Evolutionary conservation across 2,113 vertebrate genomes (phyloP).

Genomic region (Sitta europaea): DNA sequence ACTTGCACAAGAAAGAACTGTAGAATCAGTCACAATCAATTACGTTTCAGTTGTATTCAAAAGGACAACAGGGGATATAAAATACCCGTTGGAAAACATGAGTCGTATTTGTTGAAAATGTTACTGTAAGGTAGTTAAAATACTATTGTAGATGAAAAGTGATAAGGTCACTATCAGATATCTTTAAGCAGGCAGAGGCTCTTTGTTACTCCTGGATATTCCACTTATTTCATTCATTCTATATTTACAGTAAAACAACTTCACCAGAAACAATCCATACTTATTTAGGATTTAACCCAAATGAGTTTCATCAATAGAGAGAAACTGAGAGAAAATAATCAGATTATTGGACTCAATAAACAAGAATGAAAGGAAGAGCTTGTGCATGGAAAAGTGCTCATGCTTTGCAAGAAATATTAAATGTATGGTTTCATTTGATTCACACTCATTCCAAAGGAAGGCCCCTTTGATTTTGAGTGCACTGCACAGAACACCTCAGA

Average conservation of each 20-base stretch:
- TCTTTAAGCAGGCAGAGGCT: not conserved
- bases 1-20: not conserved
- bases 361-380: not conserved
- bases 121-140: not conserved
- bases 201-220: not conserved
- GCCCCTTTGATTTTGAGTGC: not conserved
- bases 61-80: not conserved
- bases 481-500: not conserved
- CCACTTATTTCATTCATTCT: not conserved
- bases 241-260: not conserved
- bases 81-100: not conserved
- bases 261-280: not conserved
- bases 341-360: not conserved
- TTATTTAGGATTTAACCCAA: not conserved
- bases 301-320: not conserved
- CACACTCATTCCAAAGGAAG: not conserved
- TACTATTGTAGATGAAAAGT: not conserved
- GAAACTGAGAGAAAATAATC: not conserved
- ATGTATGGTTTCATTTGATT: not conserved
- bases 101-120: not conserved
- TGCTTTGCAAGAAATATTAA: not conserved
- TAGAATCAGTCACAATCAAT: not conserved
- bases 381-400: rapidly evolving
- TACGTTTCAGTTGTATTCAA: not conserved
- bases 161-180: not conserved